Base-by-base conservation (phyloP, 2,797 vertebrate genomes). In the Gadopsis bispinosus region DNA sequence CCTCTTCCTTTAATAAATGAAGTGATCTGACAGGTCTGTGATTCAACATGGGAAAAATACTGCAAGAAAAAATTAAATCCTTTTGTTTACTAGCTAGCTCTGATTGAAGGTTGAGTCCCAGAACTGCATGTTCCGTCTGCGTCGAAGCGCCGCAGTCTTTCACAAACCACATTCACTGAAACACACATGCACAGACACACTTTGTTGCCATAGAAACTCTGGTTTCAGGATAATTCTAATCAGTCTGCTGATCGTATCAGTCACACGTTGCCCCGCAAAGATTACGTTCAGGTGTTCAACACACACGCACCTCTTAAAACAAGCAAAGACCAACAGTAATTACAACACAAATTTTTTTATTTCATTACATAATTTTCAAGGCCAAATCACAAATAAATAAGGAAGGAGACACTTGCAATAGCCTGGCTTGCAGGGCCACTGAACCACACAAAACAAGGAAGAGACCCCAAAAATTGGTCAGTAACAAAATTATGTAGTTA, bases 301-400 rank as follows among this genome's bases (percentile, higher is more conserved):
- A 43, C 48, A 70, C 5, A 45, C 61, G 66, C 16, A 41, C 14
- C 48, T 2, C 43, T 17, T 20, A 29, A 66, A 33, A n/a, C 17
- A 70, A 45, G 82, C 33, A 63, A 5, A 79, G 14, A 71, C 19
- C 29, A 63, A 17, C 50, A 63, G 68, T n/a, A 59, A 79, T 85
- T 89, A 91, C 86, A 91, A 83, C 91, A 93, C 92, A 93, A 90
- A 90, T 83, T 87, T 91, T 56, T 87, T 90, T 87, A 93, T 94
- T 93, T 91, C 87, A 89, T 90, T 85, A 93, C 90, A 91, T 86
- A 68, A 80, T 76, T 83, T 88, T 82, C 90, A 94, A 94, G 93
- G 91, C 95, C 95, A 96, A 92, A 93, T 96, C 95, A 95, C 95
- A 96, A 96, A 97, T 96, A 97, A 97, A 97, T 96, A 96, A 95